Evolutionary conservation across 30 jellyfish, hydroid and myxozoan genomes (phyloP).

Genomic region (Turritopsis rubra): DNA sequence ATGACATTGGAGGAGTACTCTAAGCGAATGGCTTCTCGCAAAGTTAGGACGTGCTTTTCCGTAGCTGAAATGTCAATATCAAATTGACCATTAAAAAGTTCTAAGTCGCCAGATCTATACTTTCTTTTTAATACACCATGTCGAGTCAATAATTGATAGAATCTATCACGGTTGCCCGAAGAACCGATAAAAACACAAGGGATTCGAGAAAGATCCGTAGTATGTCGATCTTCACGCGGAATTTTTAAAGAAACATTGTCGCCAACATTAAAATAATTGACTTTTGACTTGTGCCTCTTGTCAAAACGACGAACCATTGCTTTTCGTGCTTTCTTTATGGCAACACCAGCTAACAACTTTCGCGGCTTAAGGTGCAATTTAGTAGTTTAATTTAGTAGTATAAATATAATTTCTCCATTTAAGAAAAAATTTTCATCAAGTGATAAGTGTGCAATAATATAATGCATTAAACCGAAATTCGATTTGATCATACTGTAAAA

Average conservation of each 20-base stretch:
- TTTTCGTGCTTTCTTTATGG: not conserved
- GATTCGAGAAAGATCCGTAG: not conserved
- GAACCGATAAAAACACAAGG: not conserved
- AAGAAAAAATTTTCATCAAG: not conserved
- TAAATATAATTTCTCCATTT: not conserved
- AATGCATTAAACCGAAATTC: not conserved
- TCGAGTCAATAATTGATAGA: not conserved
- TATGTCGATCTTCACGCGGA: conserved; percentile 1
- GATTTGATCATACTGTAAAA: not conserved
- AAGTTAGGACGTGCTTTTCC: not conserved
- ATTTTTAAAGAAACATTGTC: conserved; percentile 17
- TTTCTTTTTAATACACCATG: not conserved
- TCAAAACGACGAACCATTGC: conserved; percentile 7
- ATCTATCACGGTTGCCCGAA: not conserved
- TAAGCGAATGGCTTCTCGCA: conserved; percentile 10
- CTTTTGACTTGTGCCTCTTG: not conserved
- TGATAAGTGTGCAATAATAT: not conserved
- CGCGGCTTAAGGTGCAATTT: not conserved
- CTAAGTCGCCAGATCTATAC: conserved; percentile 12
- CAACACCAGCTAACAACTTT: not conserved
- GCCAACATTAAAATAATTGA: conserved; percentile 16
- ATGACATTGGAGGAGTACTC: not conserved
- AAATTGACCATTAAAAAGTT: not conserved
- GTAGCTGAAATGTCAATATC: not conserved
- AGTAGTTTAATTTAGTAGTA: not conserved